Evolutionary conservation across 2,888 invertebrate genomes (phyloP).

Genomic region (Hecatera dysodea): DNA sequence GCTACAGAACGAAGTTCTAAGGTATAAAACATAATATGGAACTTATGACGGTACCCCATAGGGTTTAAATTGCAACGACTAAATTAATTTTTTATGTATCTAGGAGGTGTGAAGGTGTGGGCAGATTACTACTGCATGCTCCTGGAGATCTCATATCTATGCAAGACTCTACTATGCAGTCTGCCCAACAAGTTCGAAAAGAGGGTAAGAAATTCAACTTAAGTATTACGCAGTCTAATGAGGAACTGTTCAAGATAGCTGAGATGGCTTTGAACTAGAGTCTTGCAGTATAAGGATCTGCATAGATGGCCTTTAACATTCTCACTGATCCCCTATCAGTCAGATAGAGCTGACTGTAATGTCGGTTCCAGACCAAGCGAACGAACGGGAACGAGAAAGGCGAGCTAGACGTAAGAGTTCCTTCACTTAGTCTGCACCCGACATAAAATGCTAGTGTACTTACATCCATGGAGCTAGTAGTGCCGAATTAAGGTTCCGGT

Average conservation of each 20-base stretch:
- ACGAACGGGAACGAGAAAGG: too few species aligned
- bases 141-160: conserved; percentile 96
- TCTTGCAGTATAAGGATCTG: background rate
- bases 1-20: conserved; percentile 92
- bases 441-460: background rate
- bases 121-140: conserved; percentile 94
- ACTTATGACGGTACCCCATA: too few species aligned
- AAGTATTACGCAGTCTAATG: background rate
- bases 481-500: background rate
- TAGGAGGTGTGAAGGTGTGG: conserved; percentile 96
- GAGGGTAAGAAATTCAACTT: conserved; percentile 74
- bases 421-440: background rate
- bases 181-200: conserved; percentile 82
- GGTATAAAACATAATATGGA: conserved; percentile 70
- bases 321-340: too few species aligned
- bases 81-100: background rate
- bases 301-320: background rate
- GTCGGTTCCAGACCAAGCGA: too few species aligned
- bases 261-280: background rate
- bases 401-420: too few species aligned
- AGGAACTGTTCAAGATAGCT: background rate
- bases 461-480: background rate
- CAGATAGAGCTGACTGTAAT: too few species aligned
- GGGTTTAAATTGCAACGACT: background rate
- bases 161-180: conserved; percentile 88